Evolutionary conservation across 2,888 invertebrate species (phyloP).

Genomic region (Himalopsyche tibetana): DNA sequence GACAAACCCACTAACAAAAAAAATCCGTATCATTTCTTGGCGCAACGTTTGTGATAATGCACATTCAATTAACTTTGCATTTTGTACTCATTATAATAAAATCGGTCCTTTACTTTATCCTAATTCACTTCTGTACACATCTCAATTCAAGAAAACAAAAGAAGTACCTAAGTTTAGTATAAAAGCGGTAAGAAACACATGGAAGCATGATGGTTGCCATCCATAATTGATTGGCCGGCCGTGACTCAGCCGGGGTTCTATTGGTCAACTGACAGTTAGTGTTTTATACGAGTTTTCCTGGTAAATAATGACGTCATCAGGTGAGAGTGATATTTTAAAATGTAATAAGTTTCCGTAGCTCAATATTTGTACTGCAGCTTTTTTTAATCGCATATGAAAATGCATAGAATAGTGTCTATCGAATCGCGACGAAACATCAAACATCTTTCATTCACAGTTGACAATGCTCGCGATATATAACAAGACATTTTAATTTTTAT

Average conservation of each 20-base stretch:
- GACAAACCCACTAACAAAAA: no score
- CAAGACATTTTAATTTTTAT: no score
- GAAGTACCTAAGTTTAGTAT: neutral
- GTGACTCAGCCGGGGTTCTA: constrained; percentile 37
- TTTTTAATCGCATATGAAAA: no score
- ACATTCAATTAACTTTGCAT: no score
- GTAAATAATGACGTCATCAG: constrained; percentile 61
- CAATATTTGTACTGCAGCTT: no score
- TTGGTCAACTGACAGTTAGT: constrained; percentile 51
- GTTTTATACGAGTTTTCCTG: constrained; percentile 54
- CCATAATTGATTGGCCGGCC: constrained; percentile 28
- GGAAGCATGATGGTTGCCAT: neutral
- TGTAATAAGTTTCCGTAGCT: neutral
- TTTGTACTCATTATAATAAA: no score
- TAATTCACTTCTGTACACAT: neutral
- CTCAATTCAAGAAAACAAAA: neutral
- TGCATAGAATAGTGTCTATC: no score
- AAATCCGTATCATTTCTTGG: no score
- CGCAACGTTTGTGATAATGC: no score
- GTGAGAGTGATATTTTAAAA: neutral
- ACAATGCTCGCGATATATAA: no score
- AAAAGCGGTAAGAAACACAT: neutral
- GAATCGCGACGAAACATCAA: no score
- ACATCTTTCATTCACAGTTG: no score
- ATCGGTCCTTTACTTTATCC: neutral